phyloP scores from a whole-genome alignment of 2,113 vertebrate species.

The Colinus virginianus region DNA sequence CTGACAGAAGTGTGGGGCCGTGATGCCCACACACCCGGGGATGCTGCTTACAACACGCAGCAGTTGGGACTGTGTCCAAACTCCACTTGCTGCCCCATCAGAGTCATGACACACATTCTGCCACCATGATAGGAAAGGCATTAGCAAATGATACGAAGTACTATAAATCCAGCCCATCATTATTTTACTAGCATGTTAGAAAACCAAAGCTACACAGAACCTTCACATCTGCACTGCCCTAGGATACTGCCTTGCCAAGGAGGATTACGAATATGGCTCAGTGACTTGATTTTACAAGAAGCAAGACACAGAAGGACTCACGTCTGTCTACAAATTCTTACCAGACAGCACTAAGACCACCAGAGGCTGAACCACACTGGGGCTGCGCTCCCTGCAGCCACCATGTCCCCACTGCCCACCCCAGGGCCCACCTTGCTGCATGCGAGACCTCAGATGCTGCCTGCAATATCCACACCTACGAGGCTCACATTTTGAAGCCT shows the following conservation, averaged over 20 bases:
- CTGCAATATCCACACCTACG: neutral
- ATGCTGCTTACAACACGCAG: neutral
- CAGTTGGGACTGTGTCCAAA: neutral
- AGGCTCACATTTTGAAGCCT: no score
- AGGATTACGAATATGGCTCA: neutral
- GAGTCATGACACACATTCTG: neutral
- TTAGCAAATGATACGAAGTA: neutral
- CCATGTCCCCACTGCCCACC: no score
- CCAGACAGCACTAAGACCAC: neutral
- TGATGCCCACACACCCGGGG: neutral
- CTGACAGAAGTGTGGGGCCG: neutral
- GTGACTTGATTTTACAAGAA: neutral
- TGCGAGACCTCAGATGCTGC: neutral
- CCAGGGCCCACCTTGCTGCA: neutral
- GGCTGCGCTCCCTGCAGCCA: neutral
- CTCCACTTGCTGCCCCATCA: conserved; percentile 7
- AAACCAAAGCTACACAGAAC: neutral
- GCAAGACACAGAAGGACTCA: neutral
- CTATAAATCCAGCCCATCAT: neutral
- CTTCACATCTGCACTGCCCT: neutral
- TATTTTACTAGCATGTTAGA: neutral
- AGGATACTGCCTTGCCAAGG: accelerated
- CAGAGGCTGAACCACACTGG: neutral
- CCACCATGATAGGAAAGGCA: conserved; percentile 7
- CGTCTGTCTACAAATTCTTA: neutral